Conservation (phyloP, 1,140 invertebrate species). For the Ridgeia piscesae region DNA sequence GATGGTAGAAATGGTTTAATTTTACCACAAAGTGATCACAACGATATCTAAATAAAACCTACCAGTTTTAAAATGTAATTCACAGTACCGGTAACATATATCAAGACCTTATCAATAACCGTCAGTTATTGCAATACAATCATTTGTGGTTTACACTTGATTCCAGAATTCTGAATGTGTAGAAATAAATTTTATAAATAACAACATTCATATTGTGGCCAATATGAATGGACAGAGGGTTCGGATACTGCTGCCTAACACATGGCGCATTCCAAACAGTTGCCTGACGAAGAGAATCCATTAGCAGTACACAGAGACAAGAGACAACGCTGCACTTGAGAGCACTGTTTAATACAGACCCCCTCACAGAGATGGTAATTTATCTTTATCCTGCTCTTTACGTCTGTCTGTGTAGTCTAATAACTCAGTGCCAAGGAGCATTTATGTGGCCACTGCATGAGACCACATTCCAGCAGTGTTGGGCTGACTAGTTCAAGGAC, state of each 20-base stretch:
- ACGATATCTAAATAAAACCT: not conserved
- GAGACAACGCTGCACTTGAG: not conserved
- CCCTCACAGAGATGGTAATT: not conserved
- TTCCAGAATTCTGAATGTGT: not conserved
- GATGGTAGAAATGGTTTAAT: not conserved
- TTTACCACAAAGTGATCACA: not conserved
- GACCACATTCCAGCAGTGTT: not conserved
- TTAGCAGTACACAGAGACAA: not conserved
- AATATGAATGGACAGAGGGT: not conserved
- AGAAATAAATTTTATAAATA: not conserved
- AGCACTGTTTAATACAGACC: not conserved
- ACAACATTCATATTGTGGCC: not conserved
- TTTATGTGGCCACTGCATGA: no score
- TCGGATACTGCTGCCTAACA: not conserved
- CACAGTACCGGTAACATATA: not conserved
- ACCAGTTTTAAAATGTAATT: not conserved
- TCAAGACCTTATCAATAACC: not conserved
- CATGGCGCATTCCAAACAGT: not conserved
- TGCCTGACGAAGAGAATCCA: not conserved
- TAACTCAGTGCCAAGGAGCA: not conserved
- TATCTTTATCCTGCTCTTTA: not conserved
- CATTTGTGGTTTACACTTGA: not conserved
- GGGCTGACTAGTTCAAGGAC: not conserved
- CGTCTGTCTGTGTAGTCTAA: not conserved
- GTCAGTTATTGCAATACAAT: not conserved